Percentiles rank a stretch among this genome's conserved stretches.
Conservation (phyloP, 1,140 invertebrate genomes). For the Euschistus heros region DNA sequence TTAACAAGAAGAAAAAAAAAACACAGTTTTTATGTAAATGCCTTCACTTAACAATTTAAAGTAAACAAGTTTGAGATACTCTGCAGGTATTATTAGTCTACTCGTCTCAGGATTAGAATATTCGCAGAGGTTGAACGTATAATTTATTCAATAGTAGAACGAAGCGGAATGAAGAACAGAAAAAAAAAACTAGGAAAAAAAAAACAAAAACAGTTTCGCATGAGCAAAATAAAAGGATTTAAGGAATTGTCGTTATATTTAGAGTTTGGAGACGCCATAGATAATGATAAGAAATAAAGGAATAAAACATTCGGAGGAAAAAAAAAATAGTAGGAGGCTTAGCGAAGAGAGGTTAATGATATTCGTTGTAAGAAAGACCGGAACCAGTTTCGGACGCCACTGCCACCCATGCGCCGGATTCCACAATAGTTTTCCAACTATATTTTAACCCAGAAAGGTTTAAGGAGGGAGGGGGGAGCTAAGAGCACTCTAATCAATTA, state of each 20-base stretch:
- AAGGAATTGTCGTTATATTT: background rate
- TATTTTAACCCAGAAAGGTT: background rate
- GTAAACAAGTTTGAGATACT: too few species aligned
- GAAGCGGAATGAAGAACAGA: too few species aligned
- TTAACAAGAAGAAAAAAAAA: too few species aligned
- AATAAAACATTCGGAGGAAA: background rate
- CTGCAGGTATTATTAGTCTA: too few species aligned
- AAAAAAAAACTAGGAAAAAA: too few species aligned
- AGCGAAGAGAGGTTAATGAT: constrained; percentile 8
- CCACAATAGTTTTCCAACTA: constrained; percentile 8
- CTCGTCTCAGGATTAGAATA: too few species aligned
- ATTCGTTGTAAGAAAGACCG: background rate
- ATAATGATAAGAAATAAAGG: constrained; percentile 3
- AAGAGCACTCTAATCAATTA: background rate
- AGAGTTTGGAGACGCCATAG: background rate
- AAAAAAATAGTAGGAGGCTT: constrained; percentile 7
- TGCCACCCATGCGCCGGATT: constrained; percentile 1
- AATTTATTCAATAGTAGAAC: too few species aligned
- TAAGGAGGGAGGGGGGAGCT: background rate
- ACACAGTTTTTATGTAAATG: too few species aligned
- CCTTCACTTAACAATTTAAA: too few species aligned
- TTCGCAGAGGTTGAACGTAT: too few species aligned
- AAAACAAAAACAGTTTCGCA: too few species aligned
- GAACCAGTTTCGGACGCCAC: background rate
- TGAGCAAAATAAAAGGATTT: constrained; percentile 1